A percentile compares a stretch with the other conserved stretches of the same genome.
Conservation (phyloP, 2,113 vertebrate species). For the Plecotus auritus region DNA sequence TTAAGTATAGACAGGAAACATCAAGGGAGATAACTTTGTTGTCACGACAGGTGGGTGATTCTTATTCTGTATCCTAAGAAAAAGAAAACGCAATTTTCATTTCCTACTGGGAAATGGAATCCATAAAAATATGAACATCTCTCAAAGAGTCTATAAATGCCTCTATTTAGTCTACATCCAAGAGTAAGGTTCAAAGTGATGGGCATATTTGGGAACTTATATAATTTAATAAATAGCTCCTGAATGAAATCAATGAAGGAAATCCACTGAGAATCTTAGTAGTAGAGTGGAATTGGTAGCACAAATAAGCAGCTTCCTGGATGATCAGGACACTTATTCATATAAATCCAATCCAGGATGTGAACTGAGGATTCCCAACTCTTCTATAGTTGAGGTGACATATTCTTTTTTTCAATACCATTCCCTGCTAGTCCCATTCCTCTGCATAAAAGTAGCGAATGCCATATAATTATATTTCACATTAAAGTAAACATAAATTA, state of each 20-base stretch:
- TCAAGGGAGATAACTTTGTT: not conserved
- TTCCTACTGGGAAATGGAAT: not conserved
- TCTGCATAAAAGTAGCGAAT: not conserved
- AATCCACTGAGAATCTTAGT: constrained; percentile 35
- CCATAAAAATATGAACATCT: not conserved
- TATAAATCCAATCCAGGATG: not conserved
- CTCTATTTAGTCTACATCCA: constrained; percentile 63
- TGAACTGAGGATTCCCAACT: not conserved
- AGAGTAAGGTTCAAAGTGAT: constrained; percentile 52
- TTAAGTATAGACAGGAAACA: no score
- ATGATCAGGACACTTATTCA: not conserved
- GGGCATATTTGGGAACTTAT: not conserved
- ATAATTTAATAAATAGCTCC: not conserved
- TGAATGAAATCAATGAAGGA: constrained; percentile 25
- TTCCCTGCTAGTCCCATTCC: not conserved
- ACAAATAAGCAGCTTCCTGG: not conserved
- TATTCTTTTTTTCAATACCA: not conserved
- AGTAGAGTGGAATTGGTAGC: not conserved
- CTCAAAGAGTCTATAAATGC: constrained; percentile 22
- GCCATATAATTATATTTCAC: not conserved
- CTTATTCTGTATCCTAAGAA: not conserved
- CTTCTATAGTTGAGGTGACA: not conserved
- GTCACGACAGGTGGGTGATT: not conserved
- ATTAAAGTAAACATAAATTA: not conserved
- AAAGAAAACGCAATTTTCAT: not conserved